phyloP scores from a whole-genome alignment of 2,113 vertebrate species.

The Indicator indicator region DNA sequence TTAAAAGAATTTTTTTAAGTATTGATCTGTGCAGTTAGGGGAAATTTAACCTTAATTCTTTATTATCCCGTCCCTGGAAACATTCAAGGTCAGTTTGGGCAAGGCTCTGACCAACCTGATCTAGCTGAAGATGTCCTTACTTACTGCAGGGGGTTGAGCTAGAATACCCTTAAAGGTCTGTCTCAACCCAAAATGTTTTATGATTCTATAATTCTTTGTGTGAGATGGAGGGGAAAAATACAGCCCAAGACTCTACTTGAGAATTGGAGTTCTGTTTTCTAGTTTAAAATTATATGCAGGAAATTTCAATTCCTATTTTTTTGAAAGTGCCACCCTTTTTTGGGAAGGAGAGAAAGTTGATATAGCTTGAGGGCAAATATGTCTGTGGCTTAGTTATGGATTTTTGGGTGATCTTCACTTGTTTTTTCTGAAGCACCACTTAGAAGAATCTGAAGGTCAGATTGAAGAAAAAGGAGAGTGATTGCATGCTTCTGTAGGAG shows the following conservation, averaged over 20 bases:
- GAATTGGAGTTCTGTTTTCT: not conserved
- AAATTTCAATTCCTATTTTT: not conserved
- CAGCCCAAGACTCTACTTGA: not conserved
- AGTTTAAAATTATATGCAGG: not conserved
- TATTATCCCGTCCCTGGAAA: not conserved
- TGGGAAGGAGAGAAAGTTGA: not conserved
- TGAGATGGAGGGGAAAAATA: not conserved
- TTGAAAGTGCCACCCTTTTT: not conserved
- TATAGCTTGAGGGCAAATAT: not conserved
- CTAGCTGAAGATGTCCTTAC: not conserved
- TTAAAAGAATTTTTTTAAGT: not conserved
- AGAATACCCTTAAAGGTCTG: not conserved
- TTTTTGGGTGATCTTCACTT: not conserved
- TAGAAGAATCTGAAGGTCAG: not conserved
- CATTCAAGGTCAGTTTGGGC: not conserved
- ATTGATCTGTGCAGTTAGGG: not conserved
- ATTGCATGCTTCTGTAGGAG: not conserved
- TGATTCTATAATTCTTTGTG: not conserved
- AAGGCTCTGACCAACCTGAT: not conserved
- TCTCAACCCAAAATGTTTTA: not conserved
- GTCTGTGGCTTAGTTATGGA: not conserved
- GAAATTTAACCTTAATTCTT: not conserved
- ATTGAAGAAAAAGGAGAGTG: not conserved
- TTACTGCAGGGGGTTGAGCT: not conserved
- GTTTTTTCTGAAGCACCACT: not conserved